Evolutionary conservation across 2,113 vertebrate genomes (phyloP).

Genomic region (Mobula birostris): DNA sequence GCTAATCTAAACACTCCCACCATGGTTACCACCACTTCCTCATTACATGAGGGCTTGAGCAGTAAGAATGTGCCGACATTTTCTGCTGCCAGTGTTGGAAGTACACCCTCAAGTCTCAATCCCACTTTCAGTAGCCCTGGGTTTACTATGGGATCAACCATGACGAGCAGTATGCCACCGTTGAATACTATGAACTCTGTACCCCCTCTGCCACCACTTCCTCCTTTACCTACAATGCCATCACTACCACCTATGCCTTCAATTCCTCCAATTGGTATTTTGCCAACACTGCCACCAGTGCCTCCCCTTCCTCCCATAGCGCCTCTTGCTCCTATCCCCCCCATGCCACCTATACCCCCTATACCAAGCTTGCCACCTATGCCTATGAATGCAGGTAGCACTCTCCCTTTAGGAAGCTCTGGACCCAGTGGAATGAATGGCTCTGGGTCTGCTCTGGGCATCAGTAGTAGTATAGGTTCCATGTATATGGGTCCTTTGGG

Average conservation of each 20-base stretch:
- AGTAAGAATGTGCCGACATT: conserved; percentile 78
- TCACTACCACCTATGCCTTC: conserved; percentile 87
- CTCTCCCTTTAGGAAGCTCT: conserved; percentile 79
- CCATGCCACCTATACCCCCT: conserved; percentile 76
- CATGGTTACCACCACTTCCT: conserved; percentile 71
- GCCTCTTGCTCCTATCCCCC: conserved; percentile 57
- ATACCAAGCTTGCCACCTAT: conserved; percentile 84
- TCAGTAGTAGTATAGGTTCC: conserved; percentile 74
- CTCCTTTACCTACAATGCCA: conserved; percentile 79
- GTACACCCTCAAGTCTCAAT: conserved; percentile 74
- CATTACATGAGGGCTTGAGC: conserved; percentile 68
- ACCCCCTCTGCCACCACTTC: conserved; percentile 77
- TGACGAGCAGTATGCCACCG: conserved; percentile 74
- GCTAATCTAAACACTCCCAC: conserved; percentile 77
- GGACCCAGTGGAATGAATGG: conserved; percentile 74
- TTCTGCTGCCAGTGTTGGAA: conserved; percentile 69
- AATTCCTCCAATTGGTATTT: conserved; percentile 81
- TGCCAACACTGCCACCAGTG: conserved; percentile 79
- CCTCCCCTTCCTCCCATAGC: conserved; percentile 70
- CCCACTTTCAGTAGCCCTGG: conserved; percentile 79
- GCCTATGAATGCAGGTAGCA: conserved; percentile 68
- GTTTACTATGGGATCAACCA: conserved; percentile 69
- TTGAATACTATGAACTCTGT: conserved; percentile 65
- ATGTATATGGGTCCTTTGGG: conserved; percentile 84
- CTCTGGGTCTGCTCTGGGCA: conserved; percentile 70